Conservation (phyloP, 2,113 vertebrate genomes). For the Rhabdomys dilectus region DNA sequence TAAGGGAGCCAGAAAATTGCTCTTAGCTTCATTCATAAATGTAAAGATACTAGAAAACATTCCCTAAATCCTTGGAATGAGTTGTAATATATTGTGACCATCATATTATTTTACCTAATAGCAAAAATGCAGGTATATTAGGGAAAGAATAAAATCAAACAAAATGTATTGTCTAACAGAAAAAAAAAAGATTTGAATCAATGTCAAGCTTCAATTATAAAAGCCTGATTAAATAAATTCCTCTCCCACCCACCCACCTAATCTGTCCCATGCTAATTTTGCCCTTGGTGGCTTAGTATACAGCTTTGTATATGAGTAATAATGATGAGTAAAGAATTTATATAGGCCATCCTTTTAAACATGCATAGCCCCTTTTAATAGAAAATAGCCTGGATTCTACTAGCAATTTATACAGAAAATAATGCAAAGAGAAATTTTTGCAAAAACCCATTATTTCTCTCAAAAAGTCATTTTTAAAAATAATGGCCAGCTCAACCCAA, state of each 20-base stretch:
- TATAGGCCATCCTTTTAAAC: background rate
- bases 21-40: background rate
- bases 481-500: background rate
- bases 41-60: background rate
- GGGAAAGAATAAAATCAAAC: background rate
- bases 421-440: background rate
- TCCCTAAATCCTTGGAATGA: background rate
- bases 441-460: background rate
- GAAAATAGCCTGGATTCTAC: background rate
- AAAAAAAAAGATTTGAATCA: background rate
- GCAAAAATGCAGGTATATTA: background rate
- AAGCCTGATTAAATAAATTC: background rate
- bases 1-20: background rate
- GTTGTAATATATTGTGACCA: background rate
- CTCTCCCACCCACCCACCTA: background rate
- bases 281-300: background rate
- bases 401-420: background rate
- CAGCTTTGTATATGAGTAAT: background rate
- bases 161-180: background rate
- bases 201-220: background rate
- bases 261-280: background rate
- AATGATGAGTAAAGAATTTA: background rate
- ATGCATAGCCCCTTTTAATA: background rate
- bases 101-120: background rate
- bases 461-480: constrained; percentile 21